These are phyloP conservation scores for Leptopilina syphax DNA, from an alignment of 2,888 invertebrate species.

Conservation along the genomic window DNA sequence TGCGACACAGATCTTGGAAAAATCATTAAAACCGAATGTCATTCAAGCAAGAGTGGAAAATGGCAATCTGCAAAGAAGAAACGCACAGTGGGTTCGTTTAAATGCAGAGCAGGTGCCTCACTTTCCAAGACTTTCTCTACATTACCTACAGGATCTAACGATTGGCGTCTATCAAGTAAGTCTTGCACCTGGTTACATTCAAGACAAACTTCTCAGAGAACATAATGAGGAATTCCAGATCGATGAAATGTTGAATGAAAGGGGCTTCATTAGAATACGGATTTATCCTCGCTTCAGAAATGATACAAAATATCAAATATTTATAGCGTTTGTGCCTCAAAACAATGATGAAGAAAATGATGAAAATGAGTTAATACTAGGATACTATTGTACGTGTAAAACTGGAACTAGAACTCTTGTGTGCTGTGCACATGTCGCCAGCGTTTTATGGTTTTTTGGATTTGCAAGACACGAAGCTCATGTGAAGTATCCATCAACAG, in stretches of 20 bases:
- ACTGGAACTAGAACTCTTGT: too few species aligned
- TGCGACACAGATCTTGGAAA: constrained; percentile 19
- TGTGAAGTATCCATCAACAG: background rate
- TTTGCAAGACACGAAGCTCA: background rate
- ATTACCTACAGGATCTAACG: constrained; percentile 38
- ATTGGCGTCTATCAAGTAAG: constrained; percentile 39
- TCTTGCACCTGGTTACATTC: constrained; percentile 24
- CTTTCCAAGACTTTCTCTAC: constrained; percentile 39
- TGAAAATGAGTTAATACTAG: background rate
- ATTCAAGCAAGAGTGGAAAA: constrained; percentile 41
- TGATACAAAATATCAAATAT: background rate
- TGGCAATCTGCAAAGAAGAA: constrained; percentile 42
- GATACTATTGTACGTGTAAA: background rate
- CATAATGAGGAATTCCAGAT: constrained; percentile 41
- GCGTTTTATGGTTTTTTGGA: background rate
- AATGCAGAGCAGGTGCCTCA: constrained; percentile 27
- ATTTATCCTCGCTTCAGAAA: constrained; percentile 24
- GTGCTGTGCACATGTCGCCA: too few species aligned
- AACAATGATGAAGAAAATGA: background rate
- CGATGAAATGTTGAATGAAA: constrained; percentile 34
- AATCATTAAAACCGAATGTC: constrained; percentile 42
- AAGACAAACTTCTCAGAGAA: constrained; percentile 36
- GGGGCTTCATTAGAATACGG: constrained; percentile 38
- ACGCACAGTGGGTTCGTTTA: constrained; percentile 7
- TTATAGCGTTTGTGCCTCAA: background rate